Percentiles rank a stretch among this genome's conserved stretches.
Evolutionary conservation across 2,888 invertebrate species (phyloP).

Genomic region (Ashinkailepas kermadecensis): DNA sequence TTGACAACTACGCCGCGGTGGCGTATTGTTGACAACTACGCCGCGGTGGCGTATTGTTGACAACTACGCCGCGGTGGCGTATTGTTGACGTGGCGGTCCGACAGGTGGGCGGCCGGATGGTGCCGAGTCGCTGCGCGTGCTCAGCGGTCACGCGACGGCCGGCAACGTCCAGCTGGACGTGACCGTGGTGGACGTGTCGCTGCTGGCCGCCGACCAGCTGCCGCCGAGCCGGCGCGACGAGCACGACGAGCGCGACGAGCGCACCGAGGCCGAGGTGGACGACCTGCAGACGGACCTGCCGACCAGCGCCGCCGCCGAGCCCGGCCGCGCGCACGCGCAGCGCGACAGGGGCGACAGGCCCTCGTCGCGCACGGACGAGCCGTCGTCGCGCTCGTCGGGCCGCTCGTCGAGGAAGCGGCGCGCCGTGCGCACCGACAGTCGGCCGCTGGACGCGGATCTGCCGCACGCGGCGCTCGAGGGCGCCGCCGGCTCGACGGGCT

Average conservation of each 20-base stretch:
- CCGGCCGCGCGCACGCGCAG: neutral
- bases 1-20: too few species aligned
- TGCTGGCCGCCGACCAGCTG: conserved; percentile 8
- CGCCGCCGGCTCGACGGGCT: neutral
- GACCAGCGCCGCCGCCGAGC: neutral
- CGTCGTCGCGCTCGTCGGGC: neutral
- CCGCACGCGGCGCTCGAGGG: neutral
- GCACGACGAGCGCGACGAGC: conserved; percentile 27
- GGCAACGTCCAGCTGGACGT: neutral
- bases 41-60: too few species aligned
- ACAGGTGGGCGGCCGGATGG: neutral
- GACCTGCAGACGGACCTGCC: conserved; percentile 25
- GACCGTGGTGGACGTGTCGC: conserved; percentile 10
- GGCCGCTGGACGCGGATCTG: neutral
- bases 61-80: too few species aligned
- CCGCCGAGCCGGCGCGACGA: neutral
- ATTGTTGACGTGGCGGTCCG: too few species aligned
- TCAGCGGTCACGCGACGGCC: neutral
- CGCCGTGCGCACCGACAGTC: neutral
- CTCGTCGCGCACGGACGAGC: too few species aligned
- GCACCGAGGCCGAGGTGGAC: conserved; percentile 33
- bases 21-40: too few species aligned
- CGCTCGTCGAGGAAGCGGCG: neutral
- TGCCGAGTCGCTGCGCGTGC: conserved; percentile 13
- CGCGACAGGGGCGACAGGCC: too few species aligned